Percentiles rank a stretch among this genome's conserved stretches.
Evolutionary conservation across 2,113 vertebrate genomes (phyloP).

Genomic region (Mastomys coucha): DNA sequence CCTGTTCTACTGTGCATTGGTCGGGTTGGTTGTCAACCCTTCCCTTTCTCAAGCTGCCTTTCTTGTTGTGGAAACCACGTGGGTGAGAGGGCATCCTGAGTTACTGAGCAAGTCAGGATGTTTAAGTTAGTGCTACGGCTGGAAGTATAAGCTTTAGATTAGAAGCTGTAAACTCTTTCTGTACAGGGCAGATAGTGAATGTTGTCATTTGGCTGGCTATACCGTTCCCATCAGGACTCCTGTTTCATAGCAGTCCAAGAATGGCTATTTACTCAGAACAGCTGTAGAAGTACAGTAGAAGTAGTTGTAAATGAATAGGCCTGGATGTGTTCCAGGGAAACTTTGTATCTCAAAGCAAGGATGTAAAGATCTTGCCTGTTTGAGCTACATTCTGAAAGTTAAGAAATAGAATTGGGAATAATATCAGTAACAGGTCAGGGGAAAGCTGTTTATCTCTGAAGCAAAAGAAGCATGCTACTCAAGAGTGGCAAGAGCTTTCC

Average conservation of each 20-base stretch:
- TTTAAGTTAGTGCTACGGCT: neutral
- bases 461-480: neutral
- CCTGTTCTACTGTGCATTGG: neutral
- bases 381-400: neutral
- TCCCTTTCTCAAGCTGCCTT: constrained; percentile 22
- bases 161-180: neutral
- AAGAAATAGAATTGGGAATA: neutral
- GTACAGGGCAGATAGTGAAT: neutral
- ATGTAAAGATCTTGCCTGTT: neutral
- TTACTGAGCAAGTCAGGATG: neutral
- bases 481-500: neutral
- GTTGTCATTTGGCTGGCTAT: neutral
- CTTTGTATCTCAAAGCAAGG: neutral
- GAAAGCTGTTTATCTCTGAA: constrained; percentile 19
- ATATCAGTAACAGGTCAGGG: neutral
- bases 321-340: neutral
- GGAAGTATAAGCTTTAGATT: neutral
- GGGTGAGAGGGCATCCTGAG: neutral
- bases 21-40: neutral
- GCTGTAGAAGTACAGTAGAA: no score
- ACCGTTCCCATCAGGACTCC: neutral
- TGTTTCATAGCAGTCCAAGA: neutral
- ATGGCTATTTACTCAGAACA: neutral
- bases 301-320: neutral
- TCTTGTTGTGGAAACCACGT: neutral